These are phyloP conservation scores for Himalopsyche anomala DNA, from an alignment of 2,888 invertebrate species.

Conservation along the genomic window DNA sequence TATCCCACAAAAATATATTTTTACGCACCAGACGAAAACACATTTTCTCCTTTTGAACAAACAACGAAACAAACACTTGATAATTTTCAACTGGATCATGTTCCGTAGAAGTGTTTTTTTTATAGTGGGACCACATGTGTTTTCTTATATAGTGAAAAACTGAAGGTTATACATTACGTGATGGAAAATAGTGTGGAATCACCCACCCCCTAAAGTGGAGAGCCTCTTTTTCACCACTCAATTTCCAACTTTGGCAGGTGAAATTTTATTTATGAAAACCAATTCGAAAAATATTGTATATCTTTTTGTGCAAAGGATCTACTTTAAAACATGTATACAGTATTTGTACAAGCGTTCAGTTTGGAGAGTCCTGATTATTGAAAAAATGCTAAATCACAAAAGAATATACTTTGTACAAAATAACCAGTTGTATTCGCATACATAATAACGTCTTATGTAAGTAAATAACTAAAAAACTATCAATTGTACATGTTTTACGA, in stretches of 20 bases:
- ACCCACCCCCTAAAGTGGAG: slow-evolving; percentile 36
- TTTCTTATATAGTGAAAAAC: slow-evolving; percentile 52
- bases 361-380: neutral
- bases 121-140: slow-evolving; percentile 30
- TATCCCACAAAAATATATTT: too few relatives aligned
- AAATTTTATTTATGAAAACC: slow-evolving; percentile 40
- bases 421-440: too few relatives aligned
- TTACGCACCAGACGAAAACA: neutral
- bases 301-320: neutral
- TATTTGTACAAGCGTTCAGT: neutral
- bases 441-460: too few relatives aligned
- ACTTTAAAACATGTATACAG: neutral
- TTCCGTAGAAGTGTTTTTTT: neutral
- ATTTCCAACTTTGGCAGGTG: slow-evolving; percentile 44
- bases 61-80: slow-evolving; percentile 16
- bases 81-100: slow-evolving; percentile 37
- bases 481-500: too few relatives aligned
- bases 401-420: too few relatives aligned
- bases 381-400: neutral
- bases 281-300: slow-evolving; percentile 17
- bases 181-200: slow-evolving; percentile 53
- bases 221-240: slow-evolving; percentile 35
- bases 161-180: slow-evolving; percentile 54
- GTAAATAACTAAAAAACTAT: too few relatives aligned
- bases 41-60: neutral